Base-by-base conservation (phyloP, 2,113 vertebrate species). In the Upupa epops region DNA sequence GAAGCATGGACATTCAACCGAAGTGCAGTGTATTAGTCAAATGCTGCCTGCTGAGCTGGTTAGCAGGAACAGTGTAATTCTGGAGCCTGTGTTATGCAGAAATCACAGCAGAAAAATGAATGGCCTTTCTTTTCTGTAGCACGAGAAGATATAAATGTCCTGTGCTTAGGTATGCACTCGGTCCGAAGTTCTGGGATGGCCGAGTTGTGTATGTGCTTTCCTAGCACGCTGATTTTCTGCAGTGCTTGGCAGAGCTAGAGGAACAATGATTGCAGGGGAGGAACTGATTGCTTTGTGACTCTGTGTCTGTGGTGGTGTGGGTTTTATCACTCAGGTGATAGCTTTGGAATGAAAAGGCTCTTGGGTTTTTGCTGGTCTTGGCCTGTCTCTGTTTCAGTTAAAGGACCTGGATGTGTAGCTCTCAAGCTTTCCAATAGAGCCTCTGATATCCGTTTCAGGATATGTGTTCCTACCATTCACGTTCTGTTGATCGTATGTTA, bases 1-100 rank as follows among this genome's bases (percentile, higher is more conserved):
- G 92, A 95, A 84, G 26, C 71, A 85, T 76, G 56, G 68, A 25
- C 48, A 46, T 83, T 82, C 66, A 88, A 5, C 5, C 49, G 61
- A 92, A 92, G 42, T 75, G 28, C 58, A 61, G n/a, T 1, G 5
- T 71, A 64, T 70, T 73, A 82, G 55, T 84, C 55, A 86, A 76
- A 88, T 86, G 42, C 84, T 93, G 70, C 72, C 77, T 92, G 65
- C 80, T 86, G 74, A n/a, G 59, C 86, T 95, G 83, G 84, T 93
- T 84, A 95, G 63, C 55, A 66, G 32, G 45, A 76, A 21, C n/a
- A 34, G 16, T 70, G 20, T 83, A 91, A 78, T 88, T 86, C 61
- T 68, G 52, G 64, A 77, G 55, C 52, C 26, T 76, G 34, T 78
- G 69, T 51, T 60, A 16, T 32, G 61, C 32, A 74, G 69, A 60